These are phyloP conservation scores for Globodera ellingtonae DNA, from an alignment of 1,140 invertebrate genomes.

Conservation along the genomic window DNA sequence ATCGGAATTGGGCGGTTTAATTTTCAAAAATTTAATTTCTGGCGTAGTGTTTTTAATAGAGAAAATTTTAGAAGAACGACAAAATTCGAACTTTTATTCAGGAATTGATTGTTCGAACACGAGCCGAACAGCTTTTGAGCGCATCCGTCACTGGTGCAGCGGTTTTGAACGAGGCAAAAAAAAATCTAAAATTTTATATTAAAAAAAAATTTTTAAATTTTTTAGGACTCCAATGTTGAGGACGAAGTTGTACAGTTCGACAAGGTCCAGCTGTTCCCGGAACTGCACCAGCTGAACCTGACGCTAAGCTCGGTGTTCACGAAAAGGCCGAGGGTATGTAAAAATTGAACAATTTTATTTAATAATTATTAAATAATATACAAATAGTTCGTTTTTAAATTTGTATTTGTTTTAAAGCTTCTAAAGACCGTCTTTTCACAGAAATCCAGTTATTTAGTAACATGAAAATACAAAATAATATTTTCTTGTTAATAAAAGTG, in stretches of 20 bases:
- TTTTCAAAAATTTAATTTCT: no score
- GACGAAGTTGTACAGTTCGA: constrained; percentile 30
- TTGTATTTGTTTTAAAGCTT: no score
- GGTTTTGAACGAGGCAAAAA: neutral
- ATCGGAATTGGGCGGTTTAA: no score
- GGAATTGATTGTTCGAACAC: constrained; percentile 47
- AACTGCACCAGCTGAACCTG: constrained; percentile 28
- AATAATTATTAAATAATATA: no score
- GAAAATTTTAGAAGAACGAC: constrained; percentile 3
- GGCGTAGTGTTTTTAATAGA: neutral
- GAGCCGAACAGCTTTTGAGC: constrained; percentile 19
- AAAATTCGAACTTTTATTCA: constrained; percentile 18
- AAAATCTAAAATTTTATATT: neutral
- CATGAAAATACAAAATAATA: neutral
- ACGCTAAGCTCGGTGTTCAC: constrained; percentile 7
- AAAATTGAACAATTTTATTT: neutral
- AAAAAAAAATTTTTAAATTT: neutral
- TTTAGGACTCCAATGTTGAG: neutral
- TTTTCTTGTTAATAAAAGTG: constrained; percentile 2
- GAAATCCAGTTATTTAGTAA: no score
- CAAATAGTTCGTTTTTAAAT: no score
- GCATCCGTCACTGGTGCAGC: neutral
- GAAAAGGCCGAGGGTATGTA: constrained; percentile 9
- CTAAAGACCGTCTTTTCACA: no score
- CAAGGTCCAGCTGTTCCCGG: constrained; percentile 21